A percentile compares a stretch with the other conserved stretches of the same genome.
Conservation (phyloP, 2,113 vertebrate genomes). For the Equus przewalskii region DNA sequence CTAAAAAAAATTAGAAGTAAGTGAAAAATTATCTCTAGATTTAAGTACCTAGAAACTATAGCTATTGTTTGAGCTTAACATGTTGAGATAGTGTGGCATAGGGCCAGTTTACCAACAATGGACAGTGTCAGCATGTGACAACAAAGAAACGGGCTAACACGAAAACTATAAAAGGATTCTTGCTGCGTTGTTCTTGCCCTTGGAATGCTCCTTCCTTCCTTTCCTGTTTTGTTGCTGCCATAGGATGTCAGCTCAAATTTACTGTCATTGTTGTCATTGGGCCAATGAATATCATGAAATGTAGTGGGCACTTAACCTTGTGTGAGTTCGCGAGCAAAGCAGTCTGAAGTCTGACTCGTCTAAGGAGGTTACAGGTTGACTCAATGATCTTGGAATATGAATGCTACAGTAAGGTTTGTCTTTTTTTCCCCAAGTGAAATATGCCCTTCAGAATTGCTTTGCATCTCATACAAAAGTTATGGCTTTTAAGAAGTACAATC, state of each 20-base stretch:
- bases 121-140: not conserved
- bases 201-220: conserved; percentile 75
- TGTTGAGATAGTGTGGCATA: conserved; percentile 18
- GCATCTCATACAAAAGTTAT: not conserved
- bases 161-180: conserved; percentile 67
- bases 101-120: conserved; percentile 61
- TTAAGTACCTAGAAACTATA: conserved; percentile 25
- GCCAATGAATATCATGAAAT: conserved; percentile 64
- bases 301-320: conserved; percentile 61
- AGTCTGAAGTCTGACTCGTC: conserved; percentile 48
- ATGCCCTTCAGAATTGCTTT: conserved; percentile 19
- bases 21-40: not conserved
- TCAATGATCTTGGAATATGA: conserved; percentile 55
- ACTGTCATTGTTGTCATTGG: conserved; percentile 75
- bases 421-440: not conserved
- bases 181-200: conserved; percentile 73
- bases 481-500: not conserved
- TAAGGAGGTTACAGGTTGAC: conserved; percentile 10
- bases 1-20: not conserved
- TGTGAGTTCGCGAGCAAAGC: not conserved
- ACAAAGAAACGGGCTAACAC: conserved; percentile 30
- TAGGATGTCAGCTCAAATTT: conserved; percentile 76
- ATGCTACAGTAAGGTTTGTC: not conserved
- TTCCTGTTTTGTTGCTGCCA: conserved; percentile 77
- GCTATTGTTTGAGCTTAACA: conserved; percentile 2